phyloP scores from a whole-genome alignment of 1,140 invertebrate species.

The Rhysida immarginata region DNA sequence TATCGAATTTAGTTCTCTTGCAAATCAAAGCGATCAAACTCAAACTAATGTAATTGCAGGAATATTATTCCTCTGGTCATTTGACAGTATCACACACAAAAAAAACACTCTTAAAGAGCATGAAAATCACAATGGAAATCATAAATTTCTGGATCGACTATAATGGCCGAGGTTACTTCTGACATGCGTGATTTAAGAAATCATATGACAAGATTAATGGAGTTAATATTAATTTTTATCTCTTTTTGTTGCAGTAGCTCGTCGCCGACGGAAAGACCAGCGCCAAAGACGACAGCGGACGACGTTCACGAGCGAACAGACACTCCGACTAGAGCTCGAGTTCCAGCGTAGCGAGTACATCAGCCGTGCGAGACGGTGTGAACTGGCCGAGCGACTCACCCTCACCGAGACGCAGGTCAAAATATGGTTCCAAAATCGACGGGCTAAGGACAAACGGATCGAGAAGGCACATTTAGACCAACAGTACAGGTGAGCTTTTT shows the following conservation, averaged over 20 bases:
- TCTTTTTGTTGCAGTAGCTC: conserved; percentile 49
- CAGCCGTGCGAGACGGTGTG: conserved; percentile 63
- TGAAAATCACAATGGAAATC: too few relatives aligned
- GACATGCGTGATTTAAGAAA: too few relatives aligned
- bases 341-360: conserved; percentile 83
- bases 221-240: too few relatives aligned
- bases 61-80: too few relatives aligned
- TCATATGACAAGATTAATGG: too few relatives aligned
- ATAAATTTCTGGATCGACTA: too few relatives aligned
- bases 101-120: too few relatives aligned
- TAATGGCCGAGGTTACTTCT: too few relatives aligned
- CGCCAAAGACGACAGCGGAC: conserved; percentile 74
- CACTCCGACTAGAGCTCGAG: conserved; percentile 71
- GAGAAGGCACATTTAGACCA: conserved; percentile 90
- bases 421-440: conserved; percentile 92
- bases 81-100: too few relatives aligned
- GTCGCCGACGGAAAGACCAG: conserved; percentile 66
- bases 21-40: too few relatives aligned
- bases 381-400: conserved; percentile 62
- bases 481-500: conserved; percentile 75
- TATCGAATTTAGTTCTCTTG: too few relatives aligned
- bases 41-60: too few relatives aligned
- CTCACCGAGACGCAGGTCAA: conserved; percentile 85
- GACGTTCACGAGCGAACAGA: conserved; percentile 88
- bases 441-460: conserved; percentile 89